Percentiles rank a stretch among this genome's conserved stretches.
Conservation (phyloP, 2,888 invertebrate genomes). For the Trissonchulus latispiculum region DNA sequence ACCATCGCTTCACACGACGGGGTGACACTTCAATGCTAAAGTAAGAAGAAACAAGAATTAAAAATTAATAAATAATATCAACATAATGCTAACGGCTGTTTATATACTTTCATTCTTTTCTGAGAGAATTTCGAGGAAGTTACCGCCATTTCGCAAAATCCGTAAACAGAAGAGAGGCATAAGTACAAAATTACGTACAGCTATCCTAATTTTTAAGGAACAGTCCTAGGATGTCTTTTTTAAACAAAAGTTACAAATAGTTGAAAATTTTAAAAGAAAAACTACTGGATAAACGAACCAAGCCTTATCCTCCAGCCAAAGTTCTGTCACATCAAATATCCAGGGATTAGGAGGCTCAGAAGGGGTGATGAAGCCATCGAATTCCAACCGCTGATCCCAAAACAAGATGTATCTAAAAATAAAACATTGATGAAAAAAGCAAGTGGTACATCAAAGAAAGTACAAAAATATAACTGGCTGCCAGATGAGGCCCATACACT, state of each 20-base stretch:
- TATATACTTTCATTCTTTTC: no score
- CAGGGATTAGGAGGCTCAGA: constrained; percentile 94
- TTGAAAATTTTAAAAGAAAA: background rate
- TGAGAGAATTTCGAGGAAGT: no score
- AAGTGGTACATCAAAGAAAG: background rate
- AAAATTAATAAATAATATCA: no score
- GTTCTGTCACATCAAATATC: constrained; percentile 85
- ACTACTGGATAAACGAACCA: no score
- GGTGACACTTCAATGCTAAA: constrained; percentile 70
- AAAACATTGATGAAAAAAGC: background rate
- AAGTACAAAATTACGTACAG: no score
- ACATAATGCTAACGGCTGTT: no score
- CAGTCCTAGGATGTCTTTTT: background rate
- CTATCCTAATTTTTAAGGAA: no score
- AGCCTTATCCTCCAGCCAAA: constrained; percentile 79
- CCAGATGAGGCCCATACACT: no score
- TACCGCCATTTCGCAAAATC: no score
- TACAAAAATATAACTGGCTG: no score
- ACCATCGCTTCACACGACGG: constrained; percentile 89
- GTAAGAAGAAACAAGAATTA: no score
- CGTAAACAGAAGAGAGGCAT: no score
- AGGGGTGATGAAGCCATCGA: constrained; percentile 83
- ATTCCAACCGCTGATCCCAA: constrained; percentile 81
- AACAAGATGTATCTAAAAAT: constrained; percentile 29
- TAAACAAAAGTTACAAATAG: background rate